Evolutionary conservation across 2,797 vertebrate genomes (phyloP).

Genomic region (Acanthiza pusilla): DNA sequence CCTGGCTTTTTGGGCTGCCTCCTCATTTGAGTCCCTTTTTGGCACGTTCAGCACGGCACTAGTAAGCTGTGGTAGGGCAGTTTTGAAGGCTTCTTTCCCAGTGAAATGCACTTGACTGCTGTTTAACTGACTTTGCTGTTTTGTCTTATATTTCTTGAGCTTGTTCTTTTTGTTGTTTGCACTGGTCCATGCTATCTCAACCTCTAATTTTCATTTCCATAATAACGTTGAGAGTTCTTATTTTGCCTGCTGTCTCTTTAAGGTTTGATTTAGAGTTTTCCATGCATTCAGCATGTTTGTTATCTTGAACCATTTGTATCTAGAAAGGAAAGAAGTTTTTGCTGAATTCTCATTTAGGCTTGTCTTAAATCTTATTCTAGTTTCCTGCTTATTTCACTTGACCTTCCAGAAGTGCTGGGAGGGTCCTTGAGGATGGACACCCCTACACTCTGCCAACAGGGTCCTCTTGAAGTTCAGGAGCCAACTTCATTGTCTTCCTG

Average conservation of each 20-base stretch:
- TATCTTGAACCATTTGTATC: conserved; percentile 33
- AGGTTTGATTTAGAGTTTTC: background rate
- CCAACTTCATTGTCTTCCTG: background rate
- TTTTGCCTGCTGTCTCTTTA: background rate
- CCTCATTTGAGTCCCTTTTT: background rate
- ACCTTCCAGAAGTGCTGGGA: conserved; percentile 15
- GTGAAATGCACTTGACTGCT: background rate
- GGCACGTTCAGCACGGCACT: fast-evolving
- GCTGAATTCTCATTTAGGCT: conserved; percentile 34
- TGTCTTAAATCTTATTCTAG: conserved; percentile 34
- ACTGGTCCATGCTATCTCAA: background rate
- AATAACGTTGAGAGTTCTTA: background rate
- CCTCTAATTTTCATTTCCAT: background rate
- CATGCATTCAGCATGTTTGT: conserved; percentile 22
- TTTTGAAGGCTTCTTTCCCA: background rate
- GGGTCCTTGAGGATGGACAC: background rate
- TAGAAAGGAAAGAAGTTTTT: conserved; percentile 49
- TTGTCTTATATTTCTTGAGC: background rate
- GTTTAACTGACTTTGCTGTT: background rate
- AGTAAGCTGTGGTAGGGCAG: background rate
- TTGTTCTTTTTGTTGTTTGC: background rate
- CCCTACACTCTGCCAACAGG: background rate
- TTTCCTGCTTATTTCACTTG: conserved; percentile 48
- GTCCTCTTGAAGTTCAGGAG: background rate
- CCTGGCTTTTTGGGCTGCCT: background rate